phyloP scores from a whole-genome alignment of 2,888 invertebrate species.

The Leptarthrus brevirostris region DNA sequence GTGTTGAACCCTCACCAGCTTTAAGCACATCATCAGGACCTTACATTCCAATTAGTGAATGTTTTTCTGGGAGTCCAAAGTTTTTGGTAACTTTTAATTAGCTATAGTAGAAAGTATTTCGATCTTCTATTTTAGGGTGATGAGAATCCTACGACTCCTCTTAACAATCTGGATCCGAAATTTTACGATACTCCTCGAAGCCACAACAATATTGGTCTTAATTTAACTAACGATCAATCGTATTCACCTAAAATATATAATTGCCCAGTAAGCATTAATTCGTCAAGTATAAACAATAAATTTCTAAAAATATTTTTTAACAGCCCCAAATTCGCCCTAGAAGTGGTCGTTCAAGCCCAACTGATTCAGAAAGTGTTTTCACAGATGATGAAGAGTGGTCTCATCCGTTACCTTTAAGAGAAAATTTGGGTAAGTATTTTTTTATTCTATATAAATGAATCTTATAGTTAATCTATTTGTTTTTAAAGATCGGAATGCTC shows the following conservation, averaged over 20 bases:
- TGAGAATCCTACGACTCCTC: conserved; percentile 62
- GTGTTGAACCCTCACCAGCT: conserved; percentile 72
- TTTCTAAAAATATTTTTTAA: neutral
- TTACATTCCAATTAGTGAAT: conserved; percentile 93
- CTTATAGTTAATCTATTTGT: no score
- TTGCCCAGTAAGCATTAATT: conserved; percentile 61
- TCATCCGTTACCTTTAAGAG: conserved; percentile 68
- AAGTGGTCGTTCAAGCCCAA: conserved; percentile 70
- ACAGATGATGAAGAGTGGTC: conserved; percentile 78
- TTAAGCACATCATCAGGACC: conserved; percentile 80
- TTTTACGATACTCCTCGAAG: conserved; percentile 69
- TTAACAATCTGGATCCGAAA: conserved; percentile 69
- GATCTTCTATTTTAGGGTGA: conserved; percentile 56
- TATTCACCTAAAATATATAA: conserved; percentile 67
- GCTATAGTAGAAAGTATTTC: neutral
- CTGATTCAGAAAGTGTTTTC: conserved; percentile 76
- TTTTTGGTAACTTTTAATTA: conserved; percentile 59
- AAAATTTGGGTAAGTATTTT: conserved; percentile 62
- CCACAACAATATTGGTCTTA: conserved; percentile 66
- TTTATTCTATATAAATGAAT: neutral
- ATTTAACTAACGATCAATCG: conserved; percentile 67
- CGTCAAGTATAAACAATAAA: neutral
- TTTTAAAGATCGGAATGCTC: conserved; percentile 65
- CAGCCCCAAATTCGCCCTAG: conserved; percentile 54
- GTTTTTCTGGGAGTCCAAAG: conserved; percentile 81